A percentile compares a stretch with the other conserved stretches of the same genome.
Evolutionary conservation across 2,888 invertebrate species (phyloP).

Genomic region (Latrodectus hesperus): DNA sequence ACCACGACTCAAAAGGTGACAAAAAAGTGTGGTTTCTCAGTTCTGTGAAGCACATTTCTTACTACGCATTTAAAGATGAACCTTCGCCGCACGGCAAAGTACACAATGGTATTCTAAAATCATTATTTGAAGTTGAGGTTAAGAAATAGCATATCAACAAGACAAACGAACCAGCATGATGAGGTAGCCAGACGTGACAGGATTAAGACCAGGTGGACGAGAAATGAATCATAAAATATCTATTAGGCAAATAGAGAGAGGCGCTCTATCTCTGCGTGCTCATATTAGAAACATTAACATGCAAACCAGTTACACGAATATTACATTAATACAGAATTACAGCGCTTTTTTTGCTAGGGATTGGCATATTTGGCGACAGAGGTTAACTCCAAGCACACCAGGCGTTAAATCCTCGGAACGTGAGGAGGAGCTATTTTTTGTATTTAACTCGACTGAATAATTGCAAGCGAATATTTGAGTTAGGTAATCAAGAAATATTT

Average conservation of each 20-base stretch:
- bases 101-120: no score
- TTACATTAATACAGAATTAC: constrained; percentile 49
- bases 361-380: neutral
- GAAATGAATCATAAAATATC: constrained; percentile 53
- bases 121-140: constrained; percentile 26
- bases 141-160: constrained; percentile 9
- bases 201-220: constrained; percentile 37
- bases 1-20: no score
- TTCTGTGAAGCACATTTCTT: no score
- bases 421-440: neutral
- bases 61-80: no score
- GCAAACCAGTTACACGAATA: constrained; percentile 11
- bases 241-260: constrained; percentile 39
- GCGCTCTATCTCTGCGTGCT: constrained; percentile 25
- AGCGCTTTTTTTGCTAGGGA: neutral
- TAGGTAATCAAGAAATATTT: no score
- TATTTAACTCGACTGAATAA: neutral
- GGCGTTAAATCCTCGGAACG: no score
- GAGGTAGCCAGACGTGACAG: constrained; percentile 41
- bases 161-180: constrained; percentile 35
- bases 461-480: neutral
- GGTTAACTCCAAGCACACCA: no score
- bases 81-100: no score
- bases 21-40: no score
- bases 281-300: constrained; percentile 46